Evolutionary conservation across 2,113 vertebrate species (phyloP).

Genomic region (Pontoporia blainvillei): DNA sequence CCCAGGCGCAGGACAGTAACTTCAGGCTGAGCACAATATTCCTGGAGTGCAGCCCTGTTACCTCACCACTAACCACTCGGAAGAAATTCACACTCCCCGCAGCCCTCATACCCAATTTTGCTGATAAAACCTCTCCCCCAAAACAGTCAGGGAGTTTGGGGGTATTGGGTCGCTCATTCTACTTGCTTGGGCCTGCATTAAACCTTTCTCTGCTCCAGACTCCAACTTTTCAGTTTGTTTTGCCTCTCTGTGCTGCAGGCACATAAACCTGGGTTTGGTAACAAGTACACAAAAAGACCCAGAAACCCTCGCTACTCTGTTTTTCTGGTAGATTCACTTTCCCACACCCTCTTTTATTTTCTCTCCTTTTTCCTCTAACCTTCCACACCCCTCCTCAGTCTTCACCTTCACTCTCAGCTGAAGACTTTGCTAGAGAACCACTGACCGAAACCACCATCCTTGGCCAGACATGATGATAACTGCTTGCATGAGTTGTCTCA

Average conservation of each 20-base stretch:
- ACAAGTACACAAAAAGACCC: background rate
- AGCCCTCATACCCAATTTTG: too few relatives aligned
- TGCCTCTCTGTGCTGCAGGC: background rate
- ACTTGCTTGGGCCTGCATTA: too few relatives aligned
- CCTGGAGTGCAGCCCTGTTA: too few relatives aligned
- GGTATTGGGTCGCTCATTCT: too few relatives aligned
- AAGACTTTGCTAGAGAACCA: background rate
- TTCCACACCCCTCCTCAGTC: background rate
- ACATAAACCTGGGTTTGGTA: background rate
- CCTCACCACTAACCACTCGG: too few relatives aligned
- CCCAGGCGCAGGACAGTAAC: background rate
- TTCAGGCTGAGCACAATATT: background rate
- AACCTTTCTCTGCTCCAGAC: background rate
- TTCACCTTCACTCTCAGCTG: background rate
- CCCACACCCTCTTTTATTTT: background rate
- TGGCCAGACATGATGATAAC: background rate
- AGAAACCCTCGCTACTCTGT: background rate
- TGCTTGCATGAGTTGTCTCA: background rate
- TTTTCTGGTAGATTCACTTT: background rate
- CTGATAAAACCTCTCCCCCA: too few relatives aligned
- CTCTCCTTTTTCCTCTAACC: background rate
- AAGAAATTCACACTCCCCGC: too few relatives aligned
- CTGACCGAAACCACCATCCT: rapidly evolving
- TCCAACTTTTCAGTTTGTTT: background rate
- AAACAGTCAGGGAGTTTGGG: too few relatives aligned